Conservation (phyloP, 2,113 vertebrate species). For the Progne subis region DNA sequence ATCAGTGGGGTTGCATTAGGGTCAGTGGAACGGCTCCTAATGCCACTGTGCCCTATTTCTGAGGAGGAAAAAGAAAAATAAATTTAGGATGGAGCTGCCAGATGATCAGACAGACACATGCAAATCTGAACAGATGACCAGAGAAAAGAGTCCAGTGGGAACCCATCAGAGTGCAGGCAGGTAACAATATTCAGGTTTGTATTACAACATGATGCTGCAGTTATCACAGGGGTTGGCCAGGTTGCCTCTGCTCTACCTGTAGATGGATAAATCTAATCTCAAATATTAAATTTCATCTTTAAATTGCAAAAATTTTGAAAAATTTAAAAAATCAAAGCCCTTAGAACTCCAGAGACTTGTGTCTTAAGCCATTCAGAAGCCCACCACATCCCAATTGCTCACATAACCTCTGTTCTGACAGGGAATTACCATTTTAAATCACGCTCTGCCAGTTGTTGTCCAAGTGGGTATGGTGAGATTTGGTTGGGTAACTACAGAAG, state of each 20-base stretch:
- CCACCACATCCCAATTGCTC: accelerated
- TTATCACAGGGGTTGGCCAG: background rate
- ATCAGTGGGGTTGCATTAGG: background rate
- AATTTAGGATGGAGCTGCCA: background rate
- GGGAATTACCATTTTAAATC: accelerated
- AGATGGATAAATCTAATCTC: background rate
- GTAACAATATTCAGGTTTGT: background rate
- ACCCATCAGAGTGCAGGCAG: background rate
- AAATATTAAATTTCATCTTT: background rate
- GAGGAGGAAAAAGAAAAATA: background rate
- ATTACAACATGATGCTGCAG: background rate
- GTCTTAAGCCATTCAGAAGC: background rate
- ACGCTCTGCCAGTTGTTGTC: background rate
- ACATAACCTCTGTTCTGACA: accelerated
- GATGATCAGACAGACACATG: background rate
- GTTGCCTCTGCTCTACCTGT: background rate
- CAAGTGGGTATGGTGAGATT: accelerated
- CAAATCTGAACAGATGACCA: background rate
- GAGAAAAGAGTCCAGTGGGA: background rate
- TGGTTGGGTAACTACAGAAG: background rate
- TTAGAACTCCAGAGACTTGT: background rate
- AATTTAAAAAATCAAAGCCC: background rate
- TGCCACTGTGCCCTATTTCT: background rate
- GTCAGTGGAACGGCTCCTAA: background rate
- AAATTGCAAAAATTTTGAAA: too few relatives aligned